Evolutionary conservation across 2,888 invertebrate genomes (phyloP), one percentile per base, ranked within the genome.

Genomic region (Caprella mutica): DNA sequence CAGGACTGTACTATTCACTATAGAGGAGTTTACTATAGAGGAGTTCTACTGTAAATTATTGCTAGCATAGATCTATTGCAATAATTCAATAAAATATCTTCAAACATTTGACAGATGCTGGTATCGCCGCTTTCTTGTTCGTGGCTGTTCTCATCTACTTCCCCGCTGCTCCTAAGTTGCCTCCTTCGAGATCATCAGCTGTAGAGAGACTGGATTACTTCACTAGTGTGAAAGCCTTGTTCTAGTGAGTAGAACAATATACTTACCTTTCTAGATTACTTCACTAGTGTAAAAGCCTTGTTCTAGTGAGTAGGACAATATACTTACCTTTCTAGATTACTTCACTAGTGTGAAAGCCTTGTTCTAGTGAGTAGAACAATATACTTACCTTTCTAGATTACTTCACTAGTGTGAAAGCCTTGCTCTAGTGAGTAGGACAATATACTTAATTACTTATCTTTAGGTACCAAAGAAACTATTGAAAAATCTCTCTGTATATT

Each of bases 61-160:
- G n/a, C n/a, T n/a, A n/a, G n/a, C n/a, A n/a, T n/a, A n/a, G n/a
- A n/a, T n/a, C n/a, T n/a, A n/a, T n/a, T n/a, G n/a, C n/a, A n/a
- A n/a, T n/a, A n/a, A n/a, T n/a, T n/a, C n/a, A n/a, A n/a, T n/a
- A n/a, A n/a, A n/a, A n/a, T n/a, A n/a, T n/a, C n/a, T n/a, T n/a
- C n/a, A n/a, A n/a, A n/a, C n/a, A n/a, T n/a, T n/a, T n/a, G 21
- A 23, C 44, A 61, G 65, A 65, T 21, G 55, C 52, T 26, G 65
- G 56, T 5, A 58, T 48, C 3, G 56, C 65, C 2, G 51, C 51
- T 35, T 21, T 26, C 1, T 33, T 65, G 46, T 39, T 65, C 21
- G 14, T 61, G 43, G 39, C 35, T 19, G 56, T 55, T 24, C 4
- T 50, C 1, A 38, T 52, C 14, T 65, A 65, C 54, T 65, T 59